Conservation (phyloP, 2,797 vertebrate species). For the Coendou prehensilis region DNA sequence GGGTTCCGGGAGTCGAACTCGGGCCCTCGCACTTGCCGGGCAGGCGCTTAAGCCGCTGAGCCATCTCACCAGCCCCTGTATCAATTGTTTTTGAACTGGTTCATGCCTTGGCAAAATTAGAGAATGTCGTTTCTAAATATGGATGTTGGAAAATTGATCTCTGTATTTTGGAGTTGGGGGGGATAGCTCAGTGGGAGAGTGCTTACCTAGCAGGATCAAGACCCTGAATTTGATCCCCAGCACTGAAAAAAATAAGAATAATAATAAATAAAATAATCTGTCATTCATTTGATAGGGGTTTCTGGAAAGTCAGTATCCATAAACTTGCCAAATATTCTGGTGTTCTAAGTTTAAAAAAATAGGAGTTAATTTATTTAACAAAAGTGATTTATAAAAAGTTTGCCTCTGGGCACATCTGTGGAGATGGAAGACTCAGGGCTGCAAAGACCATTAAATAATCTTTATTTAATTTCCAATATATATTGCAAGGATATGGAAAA, state of each 20-base stretch:
- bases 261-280: slow-evolving; percentile 45
- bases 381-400: background rate
- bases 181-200: background rate
- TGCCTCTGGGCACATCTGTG: background rate
- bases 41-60: too few species aligned
- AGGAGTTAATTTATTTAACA: slow-evolving; percentile 20
- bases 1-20: too few species aligned
- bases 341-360: background rate
- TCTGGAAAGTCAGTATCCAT: slow-evolving; percentile 7
- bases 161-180: background rate
- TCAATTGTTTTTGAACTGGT: background rate
- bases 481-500: slow-evolving; percentile 1
- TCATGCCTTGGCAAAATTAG: background rate
- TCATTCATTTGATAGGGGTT: background rate
- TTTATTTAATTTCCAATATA: slow-evolving; percentile 27
- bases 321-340: background rate
- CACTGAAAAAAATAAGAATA: background rate
- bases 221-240: background rate
- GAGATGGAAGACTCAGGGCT: background rate
- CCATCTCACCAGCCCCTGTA: background rate
- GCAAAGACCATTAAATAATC: background rate
- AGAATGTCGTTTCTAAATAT: slow-evolving; percentile 11
- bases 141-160: slow-evolving; percentile 33
- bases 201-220: background rate
- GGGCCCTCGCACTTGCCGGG: too few species aligned